phyloP scores from a whole-genome alignment of 2,888 invertebrate species.

The Parasteatoda lunata region DNA sequence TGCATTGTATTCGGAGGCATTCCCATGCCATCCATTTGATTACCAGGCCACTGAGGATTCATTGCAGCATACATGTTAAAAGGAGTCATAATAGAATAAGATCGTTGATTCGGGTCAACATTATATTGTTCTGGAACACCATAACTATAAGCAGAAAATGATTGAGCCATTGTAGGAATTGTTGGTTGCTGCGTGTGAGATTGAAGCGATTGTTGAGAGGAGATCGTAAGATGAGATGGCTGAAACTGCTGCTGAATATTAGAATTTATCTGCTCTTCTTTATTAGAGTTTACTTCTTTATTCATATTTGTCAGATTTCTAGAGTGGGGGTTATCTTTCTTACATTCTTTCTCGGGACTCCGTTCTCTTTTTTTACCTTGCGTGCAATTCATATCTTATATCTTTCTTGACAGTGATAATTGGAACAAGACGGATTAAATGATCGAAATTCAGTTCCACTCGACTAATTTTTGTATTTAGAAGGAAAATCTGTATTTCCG shows the following conservation, averaged over 20 bases:
- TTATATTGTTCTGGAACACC: not conserved
- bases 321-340: not conserved
- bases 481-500: no score
- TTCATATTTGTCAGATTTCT: not conserved
- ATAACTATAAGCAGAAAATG: not conserved
- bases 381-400: not conserved
- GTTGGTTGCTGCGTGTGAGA: not conserved
- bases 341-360: conserved; percentile 13
- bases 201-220: not conserved
- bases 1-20: not conserved
- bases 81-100: conserved; percentile 16
- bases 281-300: conserved; percentile 10
- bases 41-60: conserved; percentile 39
- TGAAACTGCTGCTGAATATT: not conserved
- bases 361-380: conserved; percentile 23
- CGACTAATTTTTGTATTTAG: no score
- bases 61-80: conserved; percentile 20
- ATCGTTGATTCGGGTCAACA: conserved; percentile 7
- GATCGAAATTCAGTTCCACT: no score
- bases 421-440: not conserved
- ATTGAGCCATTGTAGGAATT: not conserved
- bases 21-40: conserved; percentile 9
- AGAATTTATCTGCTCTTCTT: not conserved
- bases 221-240: no score
- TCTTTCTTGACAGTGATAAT: not conserved